These are phyloP conservation scores for Aselliscus stoliczkanus DNA, from an alignment of 2,797 vertebrate species.

Conservation along the genomic window DNA sequence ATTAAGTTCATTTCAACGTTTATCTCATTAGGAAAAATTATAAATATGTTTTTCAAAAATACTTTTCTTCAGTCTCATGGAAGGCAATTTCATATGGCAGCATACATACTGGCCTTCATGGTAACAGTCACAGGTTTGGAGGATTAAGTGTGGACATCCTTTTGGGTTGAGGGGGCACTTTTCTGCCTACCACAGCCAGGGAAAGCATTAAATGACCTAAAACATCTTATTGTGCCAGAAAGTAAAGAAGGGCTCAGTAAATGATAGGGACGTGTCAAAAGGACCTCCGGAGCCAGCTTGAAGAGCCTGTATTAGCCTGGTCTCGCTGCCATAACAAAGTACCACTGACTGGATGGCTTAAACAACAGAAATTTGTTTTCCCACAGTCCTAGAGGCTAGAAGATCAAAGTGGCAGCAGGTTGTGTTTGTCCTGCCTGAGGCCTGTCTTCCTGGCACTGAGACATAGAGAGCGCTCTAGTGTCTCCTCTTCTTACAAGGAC, in stretches of 20 bases:
- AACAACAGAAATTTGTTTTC: not conserved
- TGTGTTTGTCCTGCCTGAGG: not conserved
- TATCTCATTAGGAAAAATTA: not conserved
- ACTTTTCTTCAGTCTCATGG: not conserved
- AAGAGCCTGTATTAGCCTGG: not conserved
- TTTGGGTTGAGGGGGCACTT: rapidly evolving
- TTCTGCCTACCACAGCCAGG: not conserved
- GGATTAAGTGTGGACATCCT: not conserved
- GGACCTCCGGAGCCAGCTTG: too few relatives aligned
- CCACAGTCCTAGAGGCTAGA: not conserved
- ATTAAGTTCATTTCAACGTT: not conserved
- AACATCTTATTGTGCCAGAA: not conserved
- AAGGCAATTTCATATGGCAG: not conserved
- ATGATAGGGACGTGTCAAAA: not conserved
- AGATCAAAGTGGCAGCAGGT: not conserved
- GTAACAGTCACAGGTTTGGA: not conserved
- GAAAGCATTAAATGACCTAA: not conserved
- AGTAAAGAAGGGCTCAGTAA: not conserved
- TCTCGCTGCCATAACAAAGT: not conserved
- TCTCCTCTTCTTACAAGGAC: not conserved
- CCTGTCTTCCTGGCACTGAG: not conserved
- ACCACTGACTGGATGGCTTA: not conserved
- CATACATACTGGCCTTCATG: not conserved
- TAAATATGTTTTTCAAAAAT: not conserved
- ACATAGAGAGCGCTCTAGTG: too few relatives aligned